A percentile compares a stretch with the other conserved stretches of the same genome.
phyloP scores from a whole-genome alignment of 2,888 invertebrate genomes.

The Celastrina argiolus region DNA sequence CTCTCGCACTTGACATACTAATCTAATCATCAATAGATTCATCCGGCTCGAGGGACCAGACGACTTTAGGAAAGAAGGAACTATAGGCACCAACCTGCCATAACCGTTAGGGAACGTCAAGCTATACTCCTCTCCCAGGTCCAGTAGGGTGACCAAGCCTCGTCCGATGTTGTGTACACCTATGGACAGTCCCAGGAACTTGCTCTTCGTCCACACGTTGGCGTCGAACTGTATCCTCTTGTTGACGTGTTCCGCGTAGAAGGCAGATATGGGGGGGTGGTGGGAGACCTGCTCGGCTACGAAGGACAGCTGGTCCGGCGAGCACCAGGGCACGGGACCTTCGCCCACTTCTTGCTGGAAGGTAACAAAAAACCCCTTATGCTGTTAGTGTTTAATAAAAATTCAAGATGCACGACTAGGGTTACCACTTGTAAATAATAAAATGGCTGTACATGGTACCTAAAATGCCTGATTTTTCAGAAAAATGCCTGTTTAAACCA shows the following conservation, averaged over 20 bases:
- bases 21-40: no score
- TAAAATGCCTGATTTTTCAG: no score
- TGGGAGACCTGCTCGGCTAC: slow-evolving; percentile 99
- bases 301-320: slow-evolving; percentile 91
- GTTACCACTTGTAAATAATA: no score
- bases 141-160: slow-evolving; percentile 92
- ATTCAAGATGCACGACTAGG: no score
- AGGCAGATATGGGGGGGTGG: slow-evolving; percentile 99
- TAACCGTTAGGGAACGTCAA: slow-evolving; percentile 99
- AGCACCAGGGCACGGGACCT: slow-evolving; percentile 95
- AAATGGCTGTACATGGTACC: no score
- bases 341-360: slow-evolving; percentile 78
- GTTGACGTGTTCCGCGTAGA: slow-evolving; percentile 97
- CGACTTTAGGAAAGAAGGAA: not conserved
- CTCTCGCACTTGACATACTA: no score
- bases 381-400: no score
- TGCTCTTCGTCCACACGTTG: slow-evolving; percentile 99
- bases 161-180: slow-evolving; percentile 98
- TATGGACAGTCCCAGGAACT: slow-evolving; percentile 97
- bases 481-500: no score
- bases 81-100: slow-evolving; percentile 81
- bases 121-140: slow-evolving; percentile 95
- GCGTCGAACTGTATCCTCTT: slow-evolving; percentile 96
- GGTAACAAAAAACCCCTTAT: not conserved
- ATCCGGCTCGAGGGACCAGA: no score